Evolutionary conservation across 2,797 vertebrate species (phyloP).

Genomic region (Mus minutoides): DNA sequence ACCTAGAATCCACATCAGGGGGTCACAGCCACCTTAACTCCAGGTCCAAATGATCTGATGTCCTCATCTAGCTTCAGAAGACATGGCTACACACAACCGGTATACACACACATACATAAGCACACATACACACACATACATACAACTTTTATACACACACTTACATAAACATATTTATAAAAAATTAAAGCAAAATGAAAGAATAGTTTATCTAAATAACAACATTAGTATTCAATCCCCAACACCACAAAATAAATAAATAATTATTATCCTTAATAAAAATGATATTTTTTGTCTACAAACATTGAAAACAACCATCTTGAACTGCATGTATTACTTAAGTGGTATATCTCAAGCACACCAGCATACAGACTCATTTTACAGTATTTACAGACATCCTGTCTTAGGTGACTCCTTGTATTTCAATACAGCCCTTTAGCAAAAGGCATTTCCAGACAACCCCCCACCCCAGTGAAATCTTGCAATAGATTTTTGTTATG

Average conservation of each 20-base stretch:
- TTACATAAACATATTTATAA: neutral
- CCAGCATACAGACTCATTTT: neutral
- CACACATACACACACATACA: neutral
- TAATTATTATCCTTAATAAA: neutral
- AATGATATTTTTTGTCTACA: neutral
- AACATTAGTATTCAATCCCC: neutral
- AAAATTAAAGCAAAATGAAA: neutral
- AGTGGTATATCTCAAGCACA: neutral
- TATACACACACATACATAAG: too few relatives aligned
- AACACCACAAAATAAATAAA: neutral
- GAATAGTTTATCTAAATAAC: slow-evolving; percentile 22
- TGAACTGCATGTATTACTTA: neutral
- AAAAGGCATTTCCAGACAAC: slow-evolving; percentile 18
- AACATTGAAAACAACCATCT: neutral
- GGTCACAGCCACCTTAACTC: neutral
- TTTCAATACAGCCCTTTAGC: neutral
- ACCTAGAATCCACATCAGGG: neutral
- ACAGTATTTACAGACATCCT: neutral
- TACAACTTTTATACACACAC: neutral
- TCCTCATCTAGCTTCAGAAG: neutral
- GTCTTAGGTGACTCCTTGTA: neutral
- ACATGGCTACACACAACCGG: neutral
- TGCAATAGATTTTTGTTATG: neutral
- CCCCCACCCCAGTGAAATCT: neutral
- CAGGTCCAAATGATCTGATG: neutral